Percentiles rank a stretch among this genome's conserved stretches.
phyloP scores from a whole-genome alignment of 2,113 vertebrate species.

The Xiphias gladius region DNA sequence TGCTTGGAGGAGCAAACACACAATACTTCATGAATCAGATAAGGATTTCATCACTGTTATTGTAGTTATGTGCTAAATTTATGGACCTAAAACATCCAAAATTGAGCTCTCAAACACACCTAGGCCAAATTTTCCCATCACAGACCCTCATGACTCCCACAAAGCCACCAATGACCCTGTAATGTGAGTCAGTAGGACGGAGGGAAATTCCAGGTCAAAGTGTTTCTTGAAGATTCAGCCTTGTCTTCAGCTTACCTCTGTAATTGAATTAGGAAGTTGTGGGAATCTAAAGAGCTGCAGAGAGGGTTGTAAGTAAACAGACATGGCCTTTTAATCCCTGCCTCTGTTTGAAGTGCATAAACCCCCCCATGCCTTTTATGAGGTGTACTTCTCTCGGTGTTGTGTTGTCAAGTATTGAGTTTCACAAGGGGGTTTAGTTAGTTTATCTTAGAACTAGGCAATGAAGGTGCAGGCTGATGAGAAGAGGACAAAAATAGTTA shows the following conservation, averaged over 20 bases:
- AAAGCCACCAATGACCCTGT: slow-evolving; percentile 52
- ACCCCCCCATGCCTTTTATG: slow-evolving; percentile 68
- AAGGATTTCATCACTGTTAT: slow-evolving; percentile 32
- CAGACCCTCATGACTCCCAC: slow-evolving; percentile 28
- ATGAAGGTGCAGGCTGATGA: slow-evolving; percentile 64
- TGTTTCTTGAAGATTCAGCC: slow-evolving; percentile 61
- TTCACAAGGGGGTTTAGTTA: slow-evolving; percentile 73
- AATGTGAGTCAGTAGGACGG: slow-evolving; percentile 41
- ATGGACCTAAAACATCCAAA: slow-evolving; percentile 21
- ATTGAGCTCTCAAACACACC: slow-evolving; percentile 32
- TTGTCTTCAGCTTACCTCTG: slow-evolving; percentile 59
- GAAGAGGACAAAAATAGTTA: slow-evolving; percentile 55
- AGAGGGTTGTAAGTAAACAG: slow-evolving; percentile 81
- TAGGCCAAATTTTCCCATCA: slow-evolving; percentile 32
- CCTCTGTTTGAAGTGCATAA: slow-evolving; percentile 75
- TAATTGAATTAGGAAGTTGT: slow-evolving; percentile 84
- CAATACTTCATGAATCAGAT: slow-evolving; percentile 16
- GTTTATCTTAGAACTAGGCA: slow-evolving; percentile 75
- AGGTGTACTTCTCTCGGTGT: slow-evolving; percentile 72
- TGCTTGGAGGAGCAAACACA: slow-evolving; percentile 22
- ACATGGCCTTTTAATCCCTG: slow-evolving; percentile 76
- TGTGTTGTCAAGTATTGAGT: slow-evolving; percentile 71
- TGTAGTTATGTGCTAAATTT: slow-evolving; percentile 35
- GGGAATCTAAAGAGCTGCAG: slow-evolving; percentile 78
- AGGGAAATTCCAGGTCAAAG: slow-evolving; percentile 68